A percentile compares a stretch with the other conserved stretches of the same genome.
These are phyloP conservation scores for Hymenopus coronatus DNA, from an alignment of 2,888 invertebrate species.

Conservation along the genomic window DNA sequence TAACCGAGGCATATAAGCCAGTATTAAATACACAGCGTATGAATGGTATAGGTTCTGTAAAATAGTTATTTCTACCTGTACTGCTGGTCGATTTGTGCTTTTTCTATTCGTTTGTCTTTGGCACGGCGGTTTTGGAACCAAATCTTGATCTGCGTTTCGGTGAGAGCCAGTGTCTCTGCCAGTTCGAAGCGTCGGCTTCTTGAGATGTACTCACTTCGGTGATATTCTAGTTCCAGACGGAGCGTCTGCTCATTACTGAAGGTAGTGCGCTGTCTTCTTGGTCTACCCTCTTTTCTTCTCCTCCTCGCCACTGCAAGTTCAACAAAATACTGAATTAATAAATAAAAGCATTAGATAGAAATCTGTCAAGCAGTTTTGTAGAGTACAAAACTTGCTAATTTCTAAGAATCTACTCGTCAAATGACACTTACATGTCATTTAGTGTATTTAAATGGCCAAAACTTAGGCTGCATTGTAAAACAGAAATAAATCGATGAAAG, in stretches of 20 bases:
- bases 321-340: constrained; percentile 3
- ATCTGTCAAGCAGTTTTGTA: too few species aligned
- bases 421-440: too few species aligned
- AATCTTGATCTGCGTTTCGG: constrained; percentile 83
- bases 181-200: constrained; percentile 77
- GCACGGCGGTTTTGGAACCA: constrained; percentile 95
- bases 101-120: constrained; percentile 94
- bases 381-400: too few species aligned
- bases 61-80: constrained; percentile 63
- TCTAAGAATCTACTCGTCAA: too few species aligned
- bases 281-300: constrained; percentile 81
- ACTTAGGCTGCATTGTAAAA: too few species aligned
- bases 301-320: constrained; percentile 70
- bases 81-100: constrained; percentile 92
- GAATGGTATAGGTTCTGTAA: not conserved
- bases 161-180: constrained; percentile 62
- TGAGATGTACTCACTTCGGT: constrained; percentile 88
- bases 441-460: too few species aligned
- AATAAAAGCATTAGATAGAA: too few species aligned
- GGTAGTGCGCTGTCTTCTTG: constrained; percentile 87
- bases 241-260: constrained; percentile 93
- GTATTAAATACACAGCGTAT: too few species aligned
- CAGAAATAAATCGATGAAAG: too few species aligned
- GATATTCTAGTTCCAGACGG: constrained; percentile 86
- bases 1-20: too few species aligned